Base-by-base conservation (phyloP, 2,797 vertebrate species). In the Vespertilio murinus region DNA sequence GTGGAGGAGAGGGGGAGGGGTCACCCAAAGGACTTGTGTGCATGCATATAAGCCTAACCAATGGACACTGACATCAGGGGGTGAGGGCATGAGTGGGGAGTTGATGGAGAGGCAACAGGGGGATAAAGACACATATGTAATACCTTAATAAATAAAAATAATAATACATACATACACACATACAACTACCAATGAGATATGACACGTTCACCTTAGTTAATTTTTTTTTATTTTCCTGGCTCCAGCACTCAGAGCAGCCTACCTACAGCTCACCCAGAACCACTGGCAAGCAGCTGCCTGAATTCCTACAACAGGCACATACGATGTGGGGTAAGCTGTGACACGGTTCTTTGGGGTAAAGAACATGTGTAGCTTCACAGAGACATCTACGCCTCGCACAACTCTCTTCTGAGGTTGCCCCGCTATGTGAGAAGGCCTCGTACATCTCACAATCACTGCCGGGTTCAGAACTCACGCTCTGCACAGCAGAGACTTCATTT, bases 401-500 rank as follows among this genome's bases (percentile, higher is more conserved):
- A 65, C 25, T 91, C 52, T 38, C 67, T 79, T 75, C 47, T 18
- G 30, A 49, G n/a, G 42, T 4, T 52, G 47, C 45, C 33, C 71
- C 38, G 33, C 69, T n/a, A 33, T 11, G 0, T 16, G 9, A 92
- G 79, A 75, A 86, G 22, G 16, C 47, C 30, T 22, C 54, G 65
- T 67, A 56, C 71, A 83, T 78, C 49, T 70, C 35, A 47, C 17
- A 88, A 17, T 47, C 82, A 81, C 18, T 54, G 35, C 71, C 61
- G 38, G 3, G 18, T 38, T 75, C 35, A 73, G 65, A 91, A 75
- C 25, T 87, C 18, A 8, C 14, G 35, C 79, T 91, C 56, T 77
- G 73, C 77, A 74, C 73, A 47, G 88, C 74, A 95, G 8, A 25
- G 25, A 78, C 59, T 47, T 87, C 6, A 75, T 87, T 84, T 73